Conservation (phyloP, 2,113 vertebrate species). For the Syngnathoides biaculeatus region DNA sequence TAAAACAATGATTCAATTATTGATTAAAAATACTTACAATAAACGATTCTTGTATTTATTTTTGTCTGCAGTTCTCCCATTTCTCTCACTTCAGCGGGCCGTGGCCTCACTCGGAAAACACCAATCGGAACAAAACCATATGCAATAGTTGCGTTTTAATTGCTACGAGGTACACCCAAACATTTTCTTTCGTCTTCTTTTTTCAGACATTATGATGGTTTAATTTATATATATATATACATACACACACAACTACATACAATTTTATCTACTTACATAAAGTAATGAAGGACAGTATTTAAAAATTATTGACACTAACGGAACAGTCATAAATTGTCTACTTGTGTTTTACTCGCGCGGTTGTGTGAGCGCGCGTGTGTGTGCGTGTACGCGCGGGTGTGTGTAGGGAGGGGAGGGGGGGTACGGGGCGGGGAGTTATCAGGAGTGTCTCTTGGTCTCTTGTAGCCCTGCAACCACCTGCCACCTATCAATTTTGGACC, state of each 20-base stretch:
- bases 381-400: not conserved
- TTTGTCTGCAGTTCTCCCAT: not conserved
- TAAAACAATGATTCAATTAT: too few relatives aligned
- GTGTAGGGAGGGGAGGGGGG: not conserved
- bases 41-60: not conserved
- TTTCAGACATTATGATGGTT: too few relatives aligned
- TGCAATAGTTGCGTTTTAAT: too few relatives aligned
- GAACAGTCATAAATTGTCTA: not conserved
- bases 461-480: conserved; percentile 59
- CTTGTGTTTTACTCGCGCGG: not conserved
- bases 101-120: not conserved
- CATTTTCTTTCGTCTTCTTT: too few relatives aligned
- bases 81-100: not conserved
- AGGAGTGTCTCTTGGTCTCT: conserved; percentile 39
- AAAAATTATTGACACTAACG: not conserved
- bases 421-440: not conserved
- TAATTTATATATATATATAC: too few relatives aligned
- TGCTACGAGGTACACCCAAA: too few relatives aligned
- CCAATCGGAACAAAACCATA: not conserved
- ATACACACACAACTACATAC: too few relatives aligned
- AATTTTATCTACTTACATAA: not conserved
- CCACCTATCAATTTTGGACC: conserved; percentile 61
- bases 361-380: not conserved
- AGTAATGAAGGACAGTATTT: not conserved
- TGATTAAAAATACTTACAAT: too few relatives aligned